phyloP scores from a whole-genome alignment of 2,888 invertebrate genomes.

The Drosophila vallismaia region DNA sequence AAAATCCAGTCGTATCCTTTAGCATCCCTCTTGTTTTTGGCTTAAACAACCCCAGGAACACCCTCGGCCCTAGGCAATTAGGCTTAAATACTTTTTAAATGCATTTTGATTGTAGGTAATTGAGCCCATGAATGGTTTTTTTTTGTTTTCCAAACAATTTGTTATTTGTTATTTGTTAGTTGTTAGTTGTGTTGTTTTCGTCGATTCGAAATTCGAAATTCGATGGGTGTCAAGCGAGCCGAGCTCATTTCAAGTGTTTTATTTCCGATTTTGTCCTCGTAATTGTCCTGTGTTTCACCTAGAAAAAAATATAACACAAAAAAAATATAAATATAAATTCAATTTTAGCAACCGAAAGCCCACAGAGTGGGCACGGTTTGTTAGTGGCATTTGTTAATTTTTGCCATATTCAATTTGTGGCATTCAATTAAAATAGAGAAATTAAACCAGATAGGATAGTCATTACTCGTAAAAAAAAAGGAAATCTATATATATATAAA shows the following conservation, averaged over 20 bases:
- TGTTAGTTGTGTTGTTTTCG: not conserved
- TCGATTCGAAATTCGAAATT: conserved; percentile 2
- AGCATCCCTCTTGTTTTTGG: not conserved
- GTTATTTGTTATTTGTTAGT: not conserved
- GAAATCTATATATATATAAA: conserved; percentile 7
- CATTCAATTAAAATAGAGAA: conserved; percentile 61
- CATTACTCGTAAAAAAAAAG: conserved; percentile 25
- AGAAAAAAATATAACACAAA: not conserved
- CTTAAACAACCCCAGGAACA: conserved; percentile 4
- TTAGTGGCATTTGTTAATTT: conserved; percentile 43
- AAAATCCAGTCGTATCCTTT: not conserved
- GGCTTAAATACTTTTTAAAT: conserved; percentile 72
- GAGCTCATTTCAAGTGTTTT: conserved; percentile 16
- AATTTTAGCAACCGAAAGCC: conserved; percentile 26
- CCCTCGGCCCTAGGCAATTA: conserved; percentile 54
- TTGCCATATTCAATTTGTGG: conserved; percentile 67
- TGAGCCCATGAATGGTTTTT: conserved; percentile 48
- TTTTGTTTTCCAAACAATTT: conserved; percentile 29
- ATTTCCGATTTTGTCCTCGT: not conserved
- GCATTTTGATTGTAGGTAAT: conserved; percentile 73
- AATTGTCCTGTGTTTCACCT: conserved; percentile 8
- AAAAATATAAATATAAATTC: conserved; percentile 9
- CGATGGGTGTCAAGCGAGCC: conserved; percentile 17
- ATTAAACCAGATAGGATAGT: conserved; percentile 46
- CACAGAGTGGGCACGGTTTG: conserved; percentile 14